Evolutionary conservation across 2,888 invertebrate species (phyloP), one percentile per base, ranked within the genome.

Genomic region (Oscheius sp.): DNA sequence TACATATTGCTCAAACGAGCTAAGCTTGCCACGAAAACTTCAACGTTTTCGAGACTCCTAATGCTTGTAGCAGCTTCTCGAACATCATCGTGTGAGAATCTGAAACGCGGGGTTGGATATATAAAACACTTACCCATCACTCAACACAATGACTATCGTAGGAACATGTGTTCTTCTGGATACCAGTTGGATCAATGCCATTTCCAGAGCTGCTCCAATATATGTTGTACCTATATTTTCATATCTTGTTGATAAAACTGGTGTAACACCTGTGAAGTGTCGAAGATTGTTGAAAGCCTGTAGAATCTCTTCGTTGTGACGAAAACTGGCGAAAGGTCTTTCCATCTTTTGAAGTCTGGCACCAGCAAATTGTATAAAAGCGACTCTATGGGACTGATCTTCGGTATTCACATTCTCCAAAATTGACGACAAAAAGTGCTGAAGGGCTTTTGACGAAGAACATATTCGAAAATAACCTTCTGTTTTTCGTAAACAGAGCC

Each of bases 291-390:
- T 72, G 71, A 87, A 84, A 7, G 85, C 86, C 35, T 78, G 80
- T 80, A 88, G 81, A 32, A 88, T 73, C 53, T 82, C 81, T 35
- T 75, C 78, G 62, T 80, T 85, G 37, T 84, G 76, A 1, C 73
- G 76, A 51, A 76, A 77, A 29, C 74, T 77, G 66, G 79, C 79
- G 70, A 83, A 81, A 9, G 78, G 77, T 84, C 86, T 87, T 71
- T 88, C 88, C 68, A 83, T 87, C 73, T 88, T 88, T 70, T 88
- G 88, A 32, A 87, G 73, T 32, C 82, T 76, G 11, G 77, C 77
- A n/a, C 88, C 87, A n/a, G 88, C 84, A 66, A 88, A 88, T 62
- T 88, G 88, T 37, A 88, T 78, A 4, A 88, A 75, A 5, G 86
- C 86, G 7, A 88, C 85, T 0, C 88, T 81, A 60, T 86, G 86